These are phyloP conservation scores for Anastrepha obliqua DNA, from an alignment of 1,140 invertebrate genomes.

Conservation along the genomic window DNA sequence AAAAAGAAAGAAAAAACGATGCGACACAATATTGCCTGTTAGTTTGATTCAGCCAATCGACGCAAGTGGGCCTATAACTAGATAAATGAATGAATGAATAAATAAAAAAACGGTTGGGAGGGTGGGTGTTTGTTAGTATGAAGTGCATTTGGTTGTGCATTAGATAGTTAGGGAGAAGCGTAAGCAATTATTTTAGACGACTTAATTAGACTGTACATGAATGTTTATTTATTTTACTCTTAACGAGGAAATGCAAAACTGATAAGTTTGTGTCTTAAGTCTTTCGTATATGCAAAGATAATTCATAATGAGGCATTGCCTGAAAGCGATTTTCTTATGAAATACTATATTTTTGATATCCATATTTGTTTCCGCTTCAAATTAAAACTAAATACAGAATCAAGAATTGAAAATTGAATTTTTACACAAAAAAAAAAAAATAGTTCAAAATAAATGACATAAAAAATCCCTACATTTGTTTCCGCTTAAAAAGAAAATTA, in stretches of 20 bases:
- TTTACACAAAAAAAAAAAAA: no score
- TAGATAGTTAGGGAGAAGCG: slow-evolving; percentile 55
- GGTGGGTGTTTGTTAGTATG: slow-evolving; percentile 74
- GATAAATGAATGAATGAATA: slow-evolving; percentile 53
- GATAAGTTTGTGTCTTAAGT: slow-evolving; percentile 1
- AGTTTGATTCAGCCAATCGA: not conserved
- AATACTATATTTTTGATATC: no score
- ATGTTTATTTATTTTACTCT: not conserved
- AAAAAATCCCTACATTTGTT: no score
- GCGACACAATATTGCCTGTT: not conserved
- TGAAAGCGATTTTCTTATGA: no score
- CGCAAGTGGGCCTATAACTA: slow-evolving; percentile 36
- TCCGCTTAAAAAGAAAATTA: no score
- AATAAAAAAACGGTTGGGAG: slow-evolving; percentile 68
- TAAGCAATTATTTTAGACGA: not conserved
- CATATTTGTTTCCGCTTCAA: no score
- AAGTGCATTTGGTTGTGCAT: slow-evolving; percentile 70
- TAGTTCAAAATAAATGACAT: no score
- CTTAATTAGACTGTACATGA: not conserved
- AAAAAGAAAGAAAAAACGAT: not conserved
- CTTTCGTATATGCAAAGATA: not conserved
- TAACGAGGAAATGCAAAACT: not conserved
- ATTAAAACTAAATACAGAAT: no score
- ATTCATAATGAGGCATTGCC: no score
- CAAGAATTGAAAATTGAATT: no score